Base-by-base conservation (phyloP, 2,797 vertebrate genomes). In the Karalla daura region DNA sequence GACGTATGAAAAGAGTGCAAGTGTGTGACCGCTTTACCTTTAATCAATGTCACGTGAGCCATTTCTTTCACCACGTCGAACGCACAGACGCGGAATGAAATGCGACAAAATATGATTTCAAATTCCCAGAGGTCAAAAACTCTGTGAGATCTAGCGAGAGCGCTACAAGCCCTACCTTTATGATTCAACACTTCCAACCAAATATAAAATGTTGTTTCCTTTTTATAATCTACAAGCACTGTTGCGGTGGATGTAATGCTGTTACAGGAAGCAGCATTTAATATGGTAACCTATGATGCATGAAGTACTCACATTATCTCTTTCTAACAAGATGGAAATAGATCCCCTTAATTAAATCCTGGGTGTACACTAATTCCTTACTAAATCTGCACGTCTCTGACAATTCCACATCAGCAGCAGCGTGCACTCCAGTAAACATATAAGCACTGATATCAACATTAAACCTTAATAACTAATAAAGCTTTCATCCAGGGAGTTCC, bases 401-500 rank as follows among this genome's bases (percentile, higher is more conserved):
- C 87, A 81, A 89, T 87, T 89, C 81, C 75, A 87, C 86, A 80
- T 84, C 88, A 84, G 87, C 87, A 83, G 64, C 68, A 40, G 70
- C 12, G 37, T 51, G 74, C 83, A 85, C 86, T 84, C 87, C 80
- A 84, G 86, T 91, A 87, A 85, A 89, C 81, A 87, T 88, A 88
- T 78, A 90, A 89, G 85, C 84, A 84, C 79, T 60, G 86, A 85
- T 86, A 91, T 88, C 83, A 88, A 90, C 90, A 92, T 92, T 91
- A 92, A 92, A 89, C 83, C 89, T 91, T 92, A 87, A 92, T 89
- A 91, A 91, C 85, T 88, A 89, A 89, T 88, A 89, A 86, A 69
- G 86, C 89, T 89, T 91, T 91, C 89, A 92, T 92, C 90, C 84
- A 80, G 85, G 82, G 89, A 90, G 81, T 92, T 92, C 89, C 91